Percentiles rank a stretch among this genome's conserved stretches.
Conservation (phyloP, 1,140 invertebrate species). For the Drosophila simulans region DNA sequence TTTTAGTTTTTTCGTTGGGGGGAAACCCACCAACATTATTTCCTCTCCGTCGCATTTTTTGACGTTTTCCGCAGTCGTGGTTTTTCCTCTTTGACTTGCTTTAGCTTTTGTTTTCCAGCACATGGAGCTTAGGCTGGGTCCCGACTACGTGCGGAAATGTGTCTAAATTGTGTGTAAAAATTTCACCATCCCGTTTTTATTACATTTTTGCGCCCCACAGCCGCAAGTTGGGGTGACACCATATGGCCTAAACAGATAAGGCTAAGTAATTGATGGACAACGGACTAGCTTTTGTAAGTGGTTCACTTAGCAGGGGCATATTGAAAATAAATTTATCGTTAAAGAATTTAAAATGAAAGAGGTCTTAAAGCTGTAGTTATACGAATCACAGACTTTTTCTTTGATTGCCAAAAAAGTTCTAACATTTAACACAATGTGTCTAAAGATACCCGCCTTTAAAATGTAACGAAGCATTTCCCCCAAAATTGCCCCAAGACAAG, state of each 20-base stretch:
- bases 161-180: slow-evolving; percentile 82
- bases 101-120: slow-evolving; percentile 53
- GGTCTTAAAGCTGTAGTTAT: neutral
- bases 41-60: slow-evolving; percentile 52
- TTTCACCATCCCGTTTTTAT: slow-evolving; percentile 67
- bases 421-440: neutral
- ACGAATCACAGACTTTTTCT: too few species aligned
- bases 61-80: slow-evolving; percentile 57
- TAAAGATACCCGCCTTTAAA: neutral
- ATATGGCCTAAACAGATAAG: slow-evolving; percentile 76
- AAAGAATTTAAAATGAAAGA: slow-evolving; percentile 6
- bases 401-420: neutral
- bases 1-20: neutral
- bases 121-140: slow-evolving; percentile 48
- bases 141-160: slow-evolving; percentile 75
- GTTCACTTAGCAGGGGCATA: slow-evolving; percentile 24
- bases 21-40: slow-evolving; percentile 32
- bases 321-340: slow-evolving; percentile 29
- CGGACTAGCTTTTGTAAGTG: slow-evolving; percentile 38
- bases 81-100: slow-evolving; percentile 24
- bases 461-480: neutral
- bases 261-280: slow-evolving; percentile 77
- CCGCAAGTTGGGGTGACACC: slow-evolving; percentile 54
- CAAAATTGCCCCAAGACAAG: slow-evolving; percentile 9
- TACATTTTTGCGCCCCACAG: slow-evolving; percentile 31